A percentile compares a stretch with the other conserved stretches of the same genome.
phyloP scores from a whole-genome alignment of 2,888 invertebrate species.

The Atrina japonica region DNA sequence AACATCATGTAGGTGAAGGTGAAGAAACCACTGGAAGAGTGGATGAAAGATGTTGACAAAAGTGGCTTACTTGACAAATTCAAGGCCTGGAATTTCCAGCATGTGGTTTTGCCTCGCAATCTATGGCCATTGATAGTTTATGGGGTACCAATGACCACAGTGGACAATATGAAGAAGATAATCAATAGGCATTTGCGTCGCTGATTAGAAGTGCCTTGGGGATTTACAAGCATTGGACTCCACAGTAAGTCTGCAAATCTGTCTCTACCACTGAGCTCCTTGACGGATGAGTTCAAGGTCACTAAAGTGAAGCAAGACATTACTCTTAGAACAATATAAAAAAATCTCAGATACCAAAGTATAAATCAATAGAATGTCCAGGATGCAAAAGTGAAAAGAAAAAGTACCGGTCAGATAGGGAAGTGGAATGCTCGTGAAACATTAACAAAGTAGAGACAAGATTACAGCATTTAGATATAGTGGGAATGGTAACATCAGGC shows the following conservation, averaged over 20 bases:
- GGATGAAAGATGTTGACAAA: neutral
- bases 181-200: neutral
- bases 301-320: neutral
- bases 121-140: slow-evolving; percentile 1
- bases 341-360: no score
- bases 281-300: no score
- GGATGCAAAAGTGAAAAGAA: neutral
- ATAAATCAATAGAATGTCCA: no score
- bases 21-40: neutral
- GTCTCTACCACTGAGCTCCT: no score
- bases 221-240: no score
- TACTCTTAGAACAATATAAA: no score
- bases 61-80: neutral
- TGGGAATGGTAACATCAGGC: neutral
- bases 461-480: neutral
- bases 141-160: neutral
- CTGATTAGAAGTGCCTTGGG: no score
- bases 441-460: neutral
- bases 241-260: no score
- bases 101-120: neutral
- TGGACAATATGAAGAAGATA: neutral
- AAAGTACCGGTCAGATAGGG: neutral
- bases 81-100: neutral
- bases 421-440: no score
- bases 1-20: neutral